A percentile compares a stretch with the other conserved stretches of the same genome.
phyloP scores from a whole-genome alignment of 2,888 invertebrate genomes.

The Ennomos fuscantarius region DNA sequence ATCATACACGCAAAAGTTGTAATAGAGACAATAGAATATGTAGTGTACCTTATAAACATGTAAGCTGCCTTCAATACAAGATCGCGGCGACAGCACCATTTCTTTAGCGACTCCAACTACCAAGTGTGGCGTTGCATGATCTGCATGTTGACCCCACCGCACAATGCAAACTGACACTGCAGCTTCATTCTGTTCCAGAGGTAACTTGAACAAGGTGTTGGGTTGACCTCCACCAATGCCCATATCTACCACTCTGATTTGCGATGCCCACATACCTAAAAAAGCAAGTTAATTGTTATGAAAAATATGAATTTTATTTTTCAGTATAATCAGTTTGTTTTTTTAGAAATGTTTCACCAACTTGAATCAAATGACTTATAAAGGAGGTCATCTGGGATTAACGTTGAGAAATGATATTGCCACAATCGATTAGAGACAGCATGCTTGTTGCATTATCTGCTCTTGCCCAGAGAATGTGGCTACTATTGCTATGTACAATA shows the following conservation, averaged over 20 bases:
- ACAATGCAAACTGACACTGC: slow-evolving; percentile 95
- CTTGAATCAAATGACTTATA: slow-evolving; percentile 80
- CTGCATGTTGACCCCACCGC: slow-evolving; percentile 88
- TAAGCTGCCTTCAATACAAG: slow-evolving; percentile 92
- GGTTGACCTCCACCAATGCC: slow-evolving; percentile 86
- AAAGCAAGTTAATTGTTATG: background rate
- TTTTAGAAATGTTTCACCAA: slow-evolving; percentile 63
- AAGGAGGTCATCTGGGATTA: slow-evolving; percentile 79
- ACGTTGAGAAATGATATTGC: slow-evolving; percentile 76
- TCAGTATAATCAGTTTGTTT: background rate
- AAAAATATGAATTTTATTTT: too few relatives aligned
- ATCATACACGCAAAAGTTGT: background rate
- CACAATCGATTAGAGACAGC: slow-evolving; percentile 81
- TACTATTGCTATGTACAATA: background rate
- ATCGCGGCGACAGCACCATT: slow-evolving; percentile 94
- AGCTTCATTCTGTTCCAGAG: slow-evolving; percentile 98
- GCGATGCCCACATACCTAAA: slow-evolving; percentile 97
- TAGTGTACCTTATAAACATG: slow-evolving; percentile 91
- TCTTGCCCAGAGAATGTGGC: slow-evolving; percentile 85
- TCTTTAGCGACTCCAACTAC: slow-evolving; percentile 97
- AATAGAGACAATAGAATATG: background rate
- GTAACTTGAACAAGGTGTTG: slow-evolving; percentile 90
- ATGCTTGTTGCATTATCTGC: slow-evolving; percentile 64
- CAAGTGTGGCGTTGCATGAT: slow-evolving; percentile 79
- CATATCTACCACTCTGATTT: slow-evolving; percentile 94